Base-by-base conservation (phyloP, 2,888 invertebrate species). In the Auanema sp. region DNA sequence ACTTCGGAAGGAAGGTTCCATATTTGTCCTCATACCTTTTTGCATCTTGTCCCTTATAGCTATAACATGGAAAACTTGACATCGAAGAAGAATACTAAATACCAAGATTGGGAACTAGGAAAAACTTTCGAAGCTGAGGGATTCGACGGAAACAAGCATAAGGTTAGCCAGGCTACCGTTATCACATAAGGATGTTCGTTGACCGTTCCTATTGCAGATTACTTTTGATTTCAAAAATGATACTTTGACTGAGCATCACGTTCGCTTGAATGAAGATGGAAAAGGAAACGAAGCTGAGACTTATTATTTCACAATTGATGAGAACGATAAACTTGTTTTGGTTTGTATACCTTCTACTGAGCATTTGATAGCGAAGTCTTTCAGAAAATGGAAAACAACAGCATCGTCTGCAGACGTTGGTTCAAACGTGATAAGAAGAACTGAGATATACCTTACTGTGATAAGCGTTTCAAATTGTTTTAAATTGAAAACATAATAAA, bases 341-440 rank as follows among this genome's bases (percentile, higher is more conserved):
- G 75, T 75, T 23, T 52, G 65, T 43, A 42, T 23, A 42, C 8
- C 18, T 11, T 11, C 8, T 16, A 8, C 47, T 47, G 16, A 24
- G n/a, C 23, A 23, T 23, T 23, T 52, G 24, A 52, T 52, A n/a
- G 24, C n/a, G n/a, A 12, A 52, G 24, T 21, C 18, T 68, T 77
- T 62, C 64, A 81, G 81, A 80, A 71, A 60, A 79, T 81, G 76
- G 67, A 72, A 50, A 79, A 81, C 69, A 71, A 81, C 33, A 69
- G 66, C 43, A 71, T 81, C 64, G 72, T 75, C 14, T 78, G 78
- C 64, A 70, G 75, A n/a, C 77, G 81, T 51, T 81, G 75, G 66
- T 81, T 81, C 78, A 81, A 79, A 60, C 58, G 71, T 52, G 68
- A 72, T 53, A 61, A 70, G 40, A 40, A 25, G 43, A 33, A 33